These are phyloP conservation scores for Gari tellinella DNA, from an alignment of 2,888 invertebrate species.

Conservation along the genomic window DNA sequence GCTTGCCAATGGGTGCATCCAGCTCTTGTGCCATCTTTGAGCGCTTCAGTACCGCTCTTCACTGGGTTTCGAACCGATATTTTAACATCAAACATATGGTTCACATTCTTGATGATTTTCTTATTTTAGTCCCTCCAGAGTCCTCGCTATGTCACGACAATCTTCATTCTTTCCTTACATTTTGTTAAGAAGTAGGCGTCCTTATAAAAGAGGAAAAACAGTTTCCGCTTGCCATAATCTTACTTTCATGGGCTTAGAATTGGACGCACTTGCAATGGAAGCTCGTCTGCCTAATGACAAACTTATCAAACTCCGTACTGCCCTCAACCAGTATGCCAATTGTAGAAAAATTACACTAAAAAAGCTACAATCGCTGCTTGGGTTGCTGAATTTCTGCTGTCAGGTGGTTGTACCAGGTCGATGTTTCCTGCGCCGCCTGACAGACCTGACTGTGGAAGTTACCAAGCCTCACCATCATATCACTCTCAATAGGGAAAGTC, in stretches of 20 bases:
- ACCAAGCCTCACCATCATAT: constrained; percentile 26
- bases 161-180: constrained; percentile 3
- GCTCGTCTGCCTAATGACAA: constrained; percentile 27
- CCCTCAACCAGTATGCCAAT: not conserved
- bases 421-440: constrained; percentile 22
- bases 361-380: constrained; percentile 15
- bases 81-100: constrained; percentile 13
- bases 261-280: constrained; percentile 23
- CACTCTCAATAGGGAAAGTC: constrained; percentile 19
- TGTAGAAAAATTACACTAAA: constrained; percentile 7
- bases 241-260: constrained; percentile 30
- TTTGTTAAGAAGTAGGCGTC: constrained; percentile 12
- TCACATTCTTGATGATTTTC: constrained; percentile 39
- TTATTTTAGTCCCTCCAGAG: constrained; percentile 14
- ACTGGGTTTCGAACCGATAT: constrained; percentile 17
- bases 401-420: constrained; percentile 31
- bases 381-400: constrained; percentile 24
- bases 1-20: constrained; percentile 35
- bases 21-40: constrained; percentile 28
- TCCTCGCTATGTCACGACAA: constrained; percentile 1
- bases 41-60: constrained; percentile 32
- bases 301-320: constrained; percentile 2
- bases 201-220: constrained; percentile 28
- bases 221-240: not conserved
- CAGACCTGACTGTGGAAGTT: constrained; percentile 20